Percentiles rank a stretch among this genome's conserved stretches.
These are phyloP conservation scores for Heliothis subflexa DNA, from an alignment of 1,140 invertebrate genomes.

Conservation along the genomic window DNA sequence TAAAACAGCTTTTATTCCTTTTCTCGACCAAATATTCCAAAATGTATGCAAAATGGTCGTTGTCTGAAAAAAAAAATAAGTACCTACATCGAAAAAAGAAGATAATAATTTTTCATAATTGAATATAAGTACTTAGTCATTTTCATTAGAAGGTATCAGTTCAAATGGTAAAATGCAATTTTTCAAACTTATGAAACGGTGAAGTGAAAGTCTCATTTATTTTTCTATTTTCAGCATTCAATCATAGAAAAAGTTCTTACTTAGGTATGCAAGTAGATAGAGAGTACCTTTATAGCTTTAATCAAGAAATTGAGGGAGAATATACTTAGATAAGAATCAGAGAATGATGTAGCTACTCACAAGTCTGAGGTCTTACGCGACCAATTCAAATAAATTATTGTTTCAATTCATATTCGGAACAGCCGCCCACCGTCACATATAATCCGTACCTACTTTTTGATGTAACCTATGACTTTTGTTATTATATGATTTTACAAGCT, in stretches of 20 bases:
- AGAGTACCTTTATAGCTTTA: neutral
- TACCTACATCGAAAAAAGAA: neutral
- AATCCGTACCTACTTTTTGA: neutral
- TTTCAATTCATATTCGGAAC: conserved; percentile 47
- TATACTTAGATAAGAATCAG: conserved; percentile 2
- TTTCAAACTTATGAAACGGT: conserved; percentile 22
- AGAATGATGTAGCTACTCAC: neutral
- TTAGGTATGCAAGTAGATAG: conserved; percentile 5
- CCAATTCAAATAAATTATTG: conserved; percentile 44
- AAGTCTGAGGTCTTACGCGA: neutral
- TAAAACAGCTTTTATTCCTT: too few species aligned
- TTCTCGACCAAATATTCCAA: too few species aligned
- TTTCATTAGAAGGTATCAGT: neutral
- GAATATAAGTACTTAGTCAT: neutral
- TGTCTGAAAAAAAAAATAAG: neutral
- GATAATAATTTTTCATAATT: neutral
- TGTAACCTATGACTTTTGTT: neutral
- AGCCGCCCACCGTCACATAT: neutral
- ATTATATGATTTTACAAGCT: too few species aligned
- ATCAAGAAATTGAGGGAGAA: conserved; percentile 10
- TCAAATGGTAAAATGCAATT: conserved; percentile 31
- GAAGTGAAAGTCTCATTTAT: conserved; percentile 33
- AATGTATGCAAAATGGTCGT: too few species aligned
- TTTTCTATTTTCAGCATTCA: conserved; percentile 30
- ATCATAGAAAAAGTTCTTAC: conserved; percentile 21